Percentiles rank a stretch among this genome's conserved stretches.
phyloP scores from a whole-genome alignment of 2,113 vertebrate genomes.

The Microtus richardsoni region DNA sequence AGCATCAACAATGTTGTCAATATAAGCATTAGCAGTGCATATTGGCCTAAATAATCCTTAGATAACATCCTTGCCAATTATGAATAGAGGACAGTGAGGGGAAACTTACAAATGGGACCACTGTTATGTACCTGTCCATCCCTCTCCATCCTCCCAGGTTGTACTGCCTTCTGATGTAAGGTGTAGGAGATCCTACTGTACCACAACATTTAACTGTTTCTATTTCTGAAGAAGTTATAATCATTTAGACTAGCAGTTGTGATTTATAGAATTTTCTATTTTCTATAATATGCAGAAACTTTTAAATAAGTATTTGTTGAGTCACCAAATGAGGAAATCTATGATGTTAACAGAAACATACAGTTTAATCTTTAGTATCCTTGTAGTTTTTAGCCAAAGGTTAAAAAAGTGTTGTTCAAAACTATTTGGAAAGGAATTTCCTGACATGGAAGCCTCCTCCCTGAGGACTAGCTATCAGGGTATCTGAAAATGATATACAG shows the following conservation, averaged over 20 bases:
- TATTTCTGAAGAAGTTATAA: neutral
- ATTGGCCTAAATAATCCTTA: neutral
- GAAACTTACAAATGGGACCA: neutral
- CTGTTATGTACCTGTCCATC: neutral
- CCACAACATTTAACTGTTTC: neutral
- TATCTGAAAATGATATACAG: neutral
- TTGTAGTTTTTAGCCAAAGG: neutral
- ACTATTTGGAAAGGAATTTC: neutral
- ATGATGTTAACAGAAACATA: neutral
- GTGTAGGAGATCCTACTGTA: neutral
- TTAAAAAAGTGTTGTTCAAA: neutral
- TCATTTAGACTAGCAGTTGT: neutral
- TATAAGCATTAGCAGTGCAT: neutral
- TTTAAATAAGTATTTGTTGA: constrained; percentile 25
- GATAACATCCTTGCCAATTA: neutral
- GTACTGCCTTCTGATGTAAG: neutral
- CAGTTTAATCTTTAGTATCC: neutral
- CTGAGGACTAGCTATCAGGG: neutral
- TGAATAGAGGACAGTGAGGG: neutral
- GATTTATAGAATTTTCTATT: neutral
- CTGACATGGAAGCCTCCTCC: neutral
- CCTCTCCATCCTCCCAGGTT: neutral
- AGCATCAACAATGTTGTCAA: neutral
- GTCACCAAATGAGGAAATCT: neutral
- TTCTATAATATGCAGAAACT: neutral